phyloP scores from a whole-genome alignment of 2,113 vertebrate species.

The Cyanoramphus novaezelandiae region DNA sequence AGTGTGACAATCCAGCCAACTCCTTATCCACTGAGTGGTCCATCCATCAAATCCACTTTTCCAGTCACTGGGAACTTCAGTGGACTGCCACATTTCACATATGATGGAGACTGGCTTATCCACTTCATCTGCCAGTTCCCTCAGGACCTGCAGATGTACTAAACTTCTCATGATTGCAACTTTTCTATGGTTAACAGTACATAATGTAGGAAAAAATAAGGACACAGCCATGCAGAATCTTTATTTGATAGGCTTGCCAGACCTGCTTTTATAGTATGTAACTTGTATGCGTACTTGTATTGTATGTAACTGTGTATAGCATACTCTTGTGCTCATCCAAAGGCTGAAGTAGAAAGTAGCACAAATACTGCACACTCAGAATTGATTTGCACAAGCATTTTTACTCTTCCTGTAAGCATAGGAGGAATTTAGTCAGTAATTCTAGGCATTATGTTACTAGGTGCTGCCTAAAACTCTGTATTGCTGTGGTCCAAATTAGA shows the following conservation, averaged over 20 bases:
- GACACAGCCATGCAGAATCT: neutral
- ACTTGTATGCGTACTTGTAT: neutral
- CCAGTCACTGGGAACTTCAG: neutral
- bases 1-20: neutral
- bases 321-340: neutral
- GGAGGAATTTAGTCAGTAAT: neutral
- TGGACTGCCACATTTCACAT: neutral
- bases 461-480: neutral
- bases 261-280: neutral
- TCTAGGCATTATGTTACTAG: neutral
- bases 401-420: neutral
- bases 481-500: slow-evolving; percentile 15
- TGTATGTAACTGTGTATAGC: neutral
- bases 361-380: neutral
- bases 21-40: neutral
- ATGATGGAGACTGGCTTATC: neutral
- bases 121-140: neutral
- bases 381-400: neutral
- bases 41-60: neutral
- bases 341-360: neutral
- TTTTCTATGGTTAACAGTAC: neutral
- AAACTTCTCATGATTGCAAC: neutral
- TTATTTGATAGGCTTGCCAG: neutral
- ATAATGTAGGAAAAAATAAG: neutral
- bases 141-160: neutral